Conservation (phyloP, 2,888 invertebrate species). For the Acronicta psi region DNA sequence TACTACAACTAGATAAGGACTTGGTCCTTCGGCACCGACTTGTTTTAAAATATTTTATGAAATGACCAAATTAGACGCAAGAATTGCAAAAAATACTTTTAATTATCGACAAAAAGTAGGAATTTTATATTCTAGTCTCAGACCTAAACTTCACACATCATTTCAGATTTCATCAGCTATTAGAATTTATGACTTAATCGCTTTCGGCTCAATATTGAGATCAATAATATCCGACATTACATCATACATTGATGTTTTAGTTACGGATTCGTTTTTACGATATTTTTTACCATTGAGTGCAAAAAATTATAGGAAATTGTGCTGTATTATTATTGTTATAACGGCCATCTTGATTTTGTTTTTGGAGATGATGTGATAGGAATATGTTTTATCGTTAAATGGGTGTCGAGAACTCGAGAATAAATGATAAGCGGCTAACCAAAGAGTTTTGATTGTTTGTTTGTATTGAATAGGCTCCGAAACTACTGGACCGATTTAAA, state of each 20-base stretch:
- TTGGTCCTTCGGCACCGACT: no score
- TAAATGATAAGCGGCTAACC: no score
- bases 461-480: no score
- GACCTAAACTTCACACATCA: constrained; percentile 22
- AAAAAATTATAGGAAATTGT: constrained; percentile 29
- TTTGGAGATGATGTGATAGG: constrained; percentile 2
- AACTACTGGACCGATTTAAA: no score
- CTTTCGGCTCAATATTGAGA: constrained; percentile 11
- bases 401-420: not conserved
- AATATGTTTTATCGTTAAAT: constrained; percentile 2
- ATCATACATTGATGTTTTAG: constrained; percentile 34
- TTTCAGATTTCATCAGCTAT: constrained; percentile 29
- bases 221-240: constrained; percentile 28
- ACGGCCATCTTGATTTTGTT: constrained; percentile 26
- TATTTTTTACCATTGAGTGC: constrained; percentile 14
- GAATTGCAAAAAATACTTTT: no score
- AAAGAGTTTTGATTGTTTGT: no score
- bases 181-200: constrained; percentile 27
- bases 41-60: no score
- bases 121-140: not conserved
- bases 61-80: no score
- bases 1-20: no score
- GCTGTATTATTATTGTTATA: constrained; percentile 24
- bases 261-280: constrained; percentile 27
- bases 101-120: not conserved